Evolutionary conservation across 2,888 invertebrate genomes (phyloP).

Genomic region (Carcina quercana): DNA sequence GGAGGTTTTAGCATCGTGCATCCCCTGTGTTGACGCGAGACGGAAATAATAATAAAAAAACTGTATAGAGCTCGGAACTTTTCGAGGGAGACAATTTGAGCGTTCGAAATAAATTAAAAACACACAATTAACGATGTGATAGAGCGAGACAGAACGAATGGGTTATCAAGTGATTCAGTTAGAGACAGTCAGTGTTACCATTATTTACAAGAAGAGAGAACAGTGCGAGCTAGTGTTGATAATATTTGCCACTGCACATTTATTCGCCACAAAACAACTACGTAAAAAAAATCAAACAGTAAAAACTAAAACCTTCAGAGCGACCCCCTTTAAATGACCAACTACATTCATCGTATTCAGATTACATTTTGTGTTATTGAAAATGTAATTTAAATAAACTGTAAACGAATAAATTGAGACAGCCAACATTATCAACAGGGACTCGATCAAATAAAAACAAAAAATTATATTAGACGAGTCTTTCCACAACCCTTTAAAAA

Average conservation of each 20-base stretch:
- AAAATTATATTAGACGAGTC: conserved; percentile 36
- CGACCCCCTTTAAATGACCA: too few relatives aligned
- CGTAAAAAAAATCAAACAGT: background rate
- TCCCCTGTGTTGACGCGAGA: conserved; percentile 71
- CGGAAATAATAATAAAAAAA: conserved; percentile 39
- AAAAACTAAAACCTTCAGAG: too few relatives aligned
- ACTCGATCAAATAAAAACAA: conserved; percentile 22
- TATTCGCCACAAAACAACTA: background rate
- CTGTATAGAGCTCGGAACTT: conserved; percentile 60
- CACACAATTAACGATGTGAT: conserved; percentile 45
- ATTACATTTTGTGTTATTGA: background rate
- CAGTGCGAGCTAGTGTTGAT: conserved; percentile 22
- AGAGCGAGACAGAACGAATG: conserved; percentile 53
- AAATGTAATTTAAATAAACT: background rate
- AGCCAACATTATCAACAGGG: conserved; percentile 36
- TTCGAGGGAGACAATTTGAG: conserved; percentile 69
- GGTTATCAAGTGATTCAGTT: conserved; percentile 59
- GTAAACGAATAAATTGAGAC: background rate
- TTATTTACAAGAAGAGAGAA: conserved; percentile 41
- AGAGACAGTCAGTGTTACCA: conserved; percentile 50
- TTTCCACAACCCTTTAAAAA: conserved; percentile 67
- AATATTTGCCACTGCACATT: conserved; percentile 16
- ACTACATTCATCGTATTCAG: too few relatives aligned
- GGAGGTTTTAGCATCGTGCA: conserved; percentile 71
- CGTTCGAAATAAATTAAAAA: conserved; percentile 38